These are phyloP conservation scores for Brachyopa scutellaris DNA, from an alignment of 2,888 invertebrate genomes.

Conservation along the genomic window DNA sequence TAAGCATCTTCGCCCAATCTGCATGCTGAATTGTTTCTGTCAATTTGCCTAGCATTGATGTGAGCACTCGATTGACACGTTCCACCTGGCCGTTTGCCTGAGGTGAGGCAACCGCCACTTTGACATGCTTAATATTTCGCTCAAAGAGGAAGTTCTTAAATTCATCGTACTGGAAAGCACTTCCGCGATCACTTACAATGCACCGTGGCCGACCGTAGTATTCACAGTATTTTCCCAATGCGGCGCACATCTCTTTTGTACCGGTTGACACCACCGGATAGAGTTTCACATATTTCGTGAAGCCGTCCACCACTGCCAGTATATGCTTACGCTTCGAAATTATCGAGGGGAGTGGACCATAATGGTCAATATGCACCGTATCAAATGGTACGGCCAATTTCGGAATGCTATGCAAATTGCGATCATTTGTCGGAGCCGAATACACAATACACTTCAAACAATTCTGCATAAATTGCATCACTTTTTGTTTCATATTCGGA, in stretches of 20 bases:
- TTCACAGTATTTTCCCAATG: no score
- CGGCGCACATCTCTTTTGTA: no score
- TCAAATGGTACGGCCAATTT: slow-evolving; percentile 79
- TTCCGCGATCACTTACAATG: slow-evolving; percentile 79
- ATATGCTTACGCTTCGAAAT: neutral
- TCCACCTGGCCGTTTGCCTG: slow-evolving; percentile 23
- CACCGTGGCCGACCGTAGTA: slow-evolving; percentile 18
- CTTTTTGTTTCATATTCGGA: slow-evolving; percentile 75
- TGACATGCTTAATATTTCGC: slow-evolving; percentile 40
- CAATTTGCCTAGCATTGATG: slow-evolving; percentile 2
- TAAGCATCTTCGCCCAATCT: neutral
- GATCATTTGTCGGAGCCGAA: slow-evolving; percentile 75
- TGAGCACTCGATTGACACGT: slow-evolving; percentile 27
- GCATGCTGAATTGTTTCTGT: neutral
- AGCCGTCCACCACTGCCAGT: neutral
- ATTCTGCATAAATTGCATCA: slow-evolving; percentile 9
- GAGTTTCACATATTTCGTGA: no score
- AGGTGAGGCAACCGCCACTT: neutral
- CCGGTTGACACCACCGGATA: no score
- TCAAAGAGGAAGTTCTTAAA: slow-evolving; percentile 76
- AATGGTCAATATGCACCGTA: slow-evolving; percentile 76
- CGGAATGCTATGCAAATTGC: slow-evolving; percentile 78
- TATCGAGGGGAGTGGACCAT: neutral
- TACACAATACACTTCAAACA: slow-evolving; percentile 44
- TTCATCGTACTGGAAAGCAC: slow-evolving; percentile 77